phyloP scores from a whole-genome alignment of 2,113 vertebrate species.

The Cisticola juncidis region DNA sequence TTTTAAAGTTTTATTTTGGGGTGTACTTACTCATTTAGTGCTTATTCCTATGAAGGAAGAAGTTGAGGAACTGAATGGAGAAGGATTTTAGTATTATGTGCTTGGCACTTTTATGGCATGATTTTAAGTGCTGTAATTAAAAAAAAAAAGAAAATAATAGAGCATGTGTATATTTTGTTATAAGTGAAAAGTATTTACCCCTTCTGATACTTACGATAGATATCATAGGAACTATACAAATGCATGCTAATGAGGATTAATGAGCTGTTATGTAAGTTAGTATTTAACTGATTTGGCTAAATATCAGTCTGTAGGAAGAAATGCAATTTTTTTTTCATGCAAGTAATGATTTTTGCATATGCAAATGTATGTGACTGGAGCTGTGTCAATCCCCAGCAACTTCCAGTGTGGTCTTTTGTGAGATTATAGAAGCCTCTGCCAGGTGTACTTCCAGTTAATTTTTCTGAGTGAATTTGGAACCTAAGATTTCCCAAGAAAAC shows the following conservation, averaged over 20 bases:
- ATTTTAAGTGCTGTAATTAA: neutral
- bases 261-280: neutral
- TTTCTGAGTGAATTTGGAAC: neutral
- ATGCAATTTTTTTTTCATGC: neutral
- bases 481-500: neutral
- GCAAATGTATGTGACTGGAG: constrained; percentile 2
- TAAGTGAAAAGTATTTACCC: neutral
- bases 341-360: constrained; percentile 34
- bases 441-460: constrained; percentile 1
- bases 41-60: neutral
- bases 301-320: neutral
- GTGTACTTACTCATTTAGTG: neutral
- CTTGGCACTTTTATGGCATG: neutral
- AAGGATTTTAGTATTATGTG: neutral
- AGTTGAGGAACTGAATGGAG: neutral
- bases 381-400: neutral
- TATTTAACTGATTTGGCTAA: constrained; percentile 23
- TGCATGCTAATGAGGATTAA: neutral
- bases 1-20: neutral
- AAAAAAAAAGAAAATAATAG: neutral
- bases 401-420: neutral
- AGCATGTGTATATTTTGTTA: neutral
- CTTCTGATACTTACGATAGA: neutral
- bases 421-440: neutral
- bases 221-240: neutral